A percentile compares a stretch with the other conserved stretches of the same genome.
Evolutionary conservation across 1,140 invertebrate species (phyloP).

Genomic region (Ceratosolen fusciceps): DNA sequence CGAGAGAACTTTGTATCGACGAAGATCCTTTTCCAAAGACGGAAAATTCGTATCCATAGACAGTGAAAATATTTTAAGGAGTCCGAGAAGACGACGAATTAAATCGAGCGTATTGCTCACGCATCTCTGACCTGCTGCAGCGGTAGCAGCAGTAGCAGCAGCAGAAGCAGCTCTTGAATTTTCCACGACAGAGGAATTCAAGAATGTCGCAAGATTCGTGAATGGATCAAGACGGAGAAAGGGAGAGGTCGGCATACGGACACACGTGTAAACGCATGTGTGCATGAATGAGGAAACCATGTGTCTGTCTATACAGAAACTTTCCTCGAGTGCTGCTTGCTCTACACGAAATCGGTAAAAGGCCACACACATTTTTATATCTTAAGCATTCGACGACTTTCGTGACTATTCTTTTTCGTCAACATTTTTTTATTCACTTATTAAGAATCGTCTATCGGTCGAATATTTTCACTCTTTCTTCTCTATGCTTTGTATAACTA

Average conservation of each 20-base stretch:
- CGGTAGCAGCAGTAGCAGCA: no score
- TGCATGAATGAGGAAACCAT: background rate
- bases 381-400: no score
- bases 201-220: constrained; percentile 12
- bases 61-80: background rate
- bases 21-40: background rate
- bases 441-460: no score
- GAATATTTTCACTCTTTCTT: no score
- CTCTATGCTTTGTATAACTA: no score
- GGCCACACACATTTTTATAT: background rate
- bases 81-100: background rate
- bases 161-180: constrained; percentile 34
- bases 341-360: background rate
- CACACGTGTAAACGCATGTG: background rate
- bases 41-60: background rate
- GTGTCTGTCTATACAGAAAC: background rate
- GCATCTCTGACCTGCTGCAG: constrained; percentile 14
- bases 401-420: no score
- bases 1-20: background rate
- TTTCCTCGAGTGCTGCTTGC: background rate
- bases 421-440: no score
- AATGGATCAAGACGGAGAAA: background rate
- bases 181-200: constrained; percentile 12
- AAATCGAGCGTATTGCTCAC: constrained; percentile 40
- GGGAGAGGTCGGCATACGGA: background rate